A percentile compares a stretch with the other conserved stretches of the same genome.
These are phyloP conservation scores for Ashinkailepas kermadecensis DNA, from an alignment of 2,888 invertebrate genomes.

Conservation along the genomic window DNA sequence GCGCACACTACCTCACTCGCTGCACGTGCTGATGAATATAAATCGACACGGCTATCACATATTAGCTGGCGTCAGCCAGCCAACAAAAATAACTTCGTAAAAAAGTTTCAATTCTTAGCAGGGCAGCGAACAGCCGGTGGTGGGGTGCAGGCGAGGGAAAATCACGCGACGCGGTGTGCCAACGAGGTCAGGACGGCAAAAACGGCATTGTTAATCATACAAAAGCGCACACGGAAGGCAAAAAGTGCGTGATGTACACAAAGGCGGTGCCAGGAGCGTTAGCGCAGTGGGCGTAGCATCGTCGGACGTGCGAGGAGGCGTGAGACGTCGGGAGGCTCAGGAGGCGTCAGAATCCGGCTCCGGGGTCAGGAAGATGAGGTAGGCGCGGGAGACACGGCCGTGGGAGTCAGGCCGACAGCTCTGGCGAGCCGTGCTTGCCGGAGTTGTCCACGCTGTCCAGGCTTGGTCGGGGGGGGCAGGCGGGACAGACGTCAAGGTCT, in stretches of 20 bases:
- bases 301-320: constrained; percentile 36
- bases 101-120: constrained; percentile 33
- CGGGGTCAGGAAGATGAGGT: too few relatives aligned
- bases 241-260: constrained; percentile 87
- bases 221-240: constrained; percentile 52
- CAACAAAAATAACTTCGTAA: constrained; percentile 38
- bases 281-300: constrained; percentile 72
- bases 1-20: constrained; percentile 87
- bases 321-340: too few relatives aligned
- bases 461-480: too few relatives aligned
- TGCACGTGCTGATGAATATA: constrained; percentile 83
- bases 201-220: constrained; percentile 22
- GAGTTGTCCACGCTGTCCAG: too few relatives aligned
- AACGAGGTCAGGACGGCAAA: background rate
- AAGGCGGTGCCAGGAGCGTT: constrained; percentile 81
- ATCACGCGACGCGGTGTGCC: background rate
- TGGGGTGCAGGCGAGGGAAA: constrained; percentile 25
- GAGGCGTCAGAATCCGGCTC: too few relatives aligned
- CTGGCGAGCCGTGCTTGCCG: too few relatives aligned
- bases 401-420: too few relatives aligned
- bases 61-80: constrained; percentile 58
- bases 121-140: constrained; percentile 41
- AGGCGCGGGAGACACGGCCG: too few relatives aligned
- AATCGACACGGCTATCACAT: constrained; percentile 96
- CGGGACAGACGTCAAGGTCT: too few relatives aligned